Base-by-base conservation (phyloP, 2,888 invertebrate species). In the Diaperis boleti region DNA sequence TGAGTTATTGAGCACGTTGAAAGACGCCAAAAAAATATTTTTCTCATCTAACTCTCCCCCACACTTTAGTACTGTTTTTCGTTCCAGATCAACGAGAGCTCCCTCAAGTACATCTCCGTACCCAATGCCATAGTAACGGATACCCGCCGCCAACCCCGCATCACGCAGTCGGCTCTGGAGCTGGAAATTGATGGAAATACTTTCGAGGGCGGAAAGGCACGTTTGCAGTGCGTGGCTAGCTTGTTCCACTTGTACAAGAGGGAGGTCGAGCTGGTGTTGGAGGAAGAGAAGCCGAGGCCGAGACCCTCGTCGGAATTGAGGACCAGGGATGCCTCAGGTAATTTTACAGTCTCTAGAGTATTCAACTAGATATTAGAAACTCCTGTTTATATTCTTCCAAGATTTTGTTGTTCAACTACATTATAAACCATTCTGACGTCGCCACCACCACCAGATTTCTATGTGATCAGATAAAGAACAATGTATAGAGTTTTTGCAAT, bases 301-400 rank as follows among this genome's bases (percentile, higher is more conserved):
- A 86, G 89, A 80, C 87, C 90, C 72, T 90, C 91, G 64, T 89
- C 90, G 59, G 90, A 91, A 73, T 82, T 91, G 72, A 90, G 90
- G 72, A 90, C 89, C 64, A 85, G 88, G 65, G 88, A 89, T 81
- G 84, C 85, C 70, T 85, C 86, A 78, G 85, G 86, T 86, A 78
- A 82, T n/a, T n/a, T n/a, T n/a, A n/a, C n/a, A n/a, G n/a, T n/a
- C n/a, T n/a, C n/a, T n/a, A n/a, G n/a, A n/a, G n/a, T n/a, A n/a
- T n/a, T n/a, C n/a, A n/a, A n/a, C n/a, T n/a, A n/a, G n/a, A n/a
- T n/a, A n/a, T n/a, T n/a, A n/a, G n/a, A n/a, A n/a, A n/a, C n/a
- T n/a, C n/a, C n/a, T n/a, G n/a, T n/a, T n/a, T n/a, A n/a, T n/a
- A n/a, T n/a, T n/a, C n/a, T n/a, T n/a, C n/a, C n/a, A n/a, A n/a